Percentiles rank a stretch among this genome's conserved stretches.
Evolutionary conservation across 2,113 vertebrate genomes (phyloP).

Genomic region (Atlantisia rogersi): DNA sequence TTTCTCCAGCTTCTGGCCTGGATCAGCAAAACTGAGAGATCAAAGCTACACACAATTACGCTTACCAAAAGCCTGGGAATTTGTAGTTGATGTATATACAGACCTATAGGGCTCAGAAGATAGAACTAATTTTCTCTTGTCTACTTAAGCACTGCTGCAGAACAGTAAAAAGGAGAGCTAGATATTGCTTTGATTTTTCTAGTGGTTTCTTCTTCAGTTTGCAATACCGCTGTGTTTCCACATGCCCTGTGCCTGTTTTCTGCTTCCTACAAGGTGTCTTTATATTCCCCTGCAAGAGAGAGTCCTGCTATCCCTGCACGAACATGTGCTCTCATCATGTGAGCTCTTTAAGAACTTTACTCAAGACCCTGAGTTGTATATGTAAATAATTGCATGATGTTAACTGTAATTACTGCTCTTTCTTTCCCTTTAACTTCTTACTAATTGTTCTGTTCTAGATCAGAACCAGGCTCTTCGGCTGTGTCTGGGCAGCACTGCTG

Average conservation of each 20-base stretch:
- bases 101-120: not conserved
- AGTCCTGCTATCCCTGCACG: not conserved
- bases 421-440: not conserved
- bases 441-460: slow-evolving; percentile 74
- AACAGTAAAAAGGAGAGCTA: not conserved
- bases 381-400: not conserved
- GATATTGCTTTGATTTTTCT: not conserved
- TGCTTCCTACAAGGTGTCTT: not conserved
- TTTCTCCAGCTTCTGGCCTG: not conserved
- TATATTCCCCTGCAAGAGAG: not conserved
- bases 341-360: not conserved
- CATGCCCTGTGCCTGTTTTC: not conserved
- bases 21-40: not conserved
- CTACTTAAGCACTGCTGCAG: not conserved
- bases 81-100: not conserved
- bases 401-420: not conserved
- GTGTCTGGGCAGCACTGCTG: slow-evolving; percentile 90
- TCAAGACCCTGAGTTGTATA: not conserved
- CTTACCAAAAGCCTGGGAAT: not conserved
- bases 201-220: not conserved
- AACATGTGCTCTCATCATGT: not conserved
- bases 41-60: not conserved
- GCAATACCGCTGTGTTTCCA: not conserved
- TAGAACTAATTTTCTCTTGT: not conserved
- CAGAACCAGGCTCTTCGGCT: slow-evolving; percentile 94